Evolutionary conservation across 1,140 invertebrate species (phyloP).

Genomic region (Sarcophaga peregrina): DNA sequence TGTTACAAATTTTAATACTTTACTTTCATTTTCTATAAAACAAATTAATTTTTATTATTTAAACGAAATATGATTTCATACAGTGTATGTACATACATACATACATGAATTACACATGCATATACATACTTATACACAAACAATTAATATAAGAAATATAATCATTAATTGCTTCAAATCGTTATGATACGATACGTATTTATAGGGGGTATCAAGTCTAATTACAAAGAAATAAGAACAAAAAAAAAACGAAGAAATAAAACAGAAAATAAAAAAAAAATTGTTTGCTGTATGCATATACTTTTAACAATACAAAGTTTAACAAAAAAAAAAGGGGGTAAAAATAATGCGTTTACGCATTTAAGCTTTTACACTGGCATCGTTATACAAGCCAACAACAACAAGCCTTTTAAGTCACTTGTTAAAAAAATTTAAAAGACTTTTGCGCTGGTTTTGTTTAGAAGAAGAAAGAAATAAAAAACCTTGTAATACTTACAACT

Average conservation of each 20-base stretch:
- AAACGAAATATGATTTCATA: too few relatives aligned
- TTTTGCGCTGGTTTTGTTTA: too few relatives aligned
- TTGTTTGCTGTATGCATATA: background rate
- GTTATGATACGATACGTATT: background rate
- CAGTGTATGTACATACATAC: too few relatives aligned
- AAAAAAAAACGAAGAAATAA: background rate
- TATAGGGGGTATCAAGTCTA: slow-evolving; percentile 14
- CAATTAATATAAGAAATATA: background rate
- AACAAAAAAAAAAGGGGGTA: background rate
- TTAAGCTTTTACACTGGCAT: background rate
- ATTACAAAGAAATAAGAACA: background rate
- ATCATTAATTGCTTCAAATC: background rate
- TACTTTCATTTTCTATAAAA: background rate
- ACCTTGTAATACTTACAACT: background rate
- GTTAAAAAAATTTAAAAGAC: too few relatives aligned
- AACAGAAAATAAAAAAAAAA: background rate
- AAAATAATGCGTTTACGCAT: slow-evolving; percentile 14
- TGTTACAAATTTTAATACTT: background rate
- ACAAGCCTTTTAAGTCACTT: too few relatives aligned
- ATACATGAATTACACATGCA: background rate
- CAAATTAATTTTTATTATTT: too few relatives aligned
- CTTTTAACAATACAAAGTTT: background rate
- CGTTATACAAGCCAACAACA: too few relatives aligned
- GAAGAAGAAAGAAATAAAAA: background rate
- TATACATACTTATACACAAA: background rate